phyloP scores from a whole-genome alignment of 2,888 invertebrate species.

The Drosophila testacea region DNA sequence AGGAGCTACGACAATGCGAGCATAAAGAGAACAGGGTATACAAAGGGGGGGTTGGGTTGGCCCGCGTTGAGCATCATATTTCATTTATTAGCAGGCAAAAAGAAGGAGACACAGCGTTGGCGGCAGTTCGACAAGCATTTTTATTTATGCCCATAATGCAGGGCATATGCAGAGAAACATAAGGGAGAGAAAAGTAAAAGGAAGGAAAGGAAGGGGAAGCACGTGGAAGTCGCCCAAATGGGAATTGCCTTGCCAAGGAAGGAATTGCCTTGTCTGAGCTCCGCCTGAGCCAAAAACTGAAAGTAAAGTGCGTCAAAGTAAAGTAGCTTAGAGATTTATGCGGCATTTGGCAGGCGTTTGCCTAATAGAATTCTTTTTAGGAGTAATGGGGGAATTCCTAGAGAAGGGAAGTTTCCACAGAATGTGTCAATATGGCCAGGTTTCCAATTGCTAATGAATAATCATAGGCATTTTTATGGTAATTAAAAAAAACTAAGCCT shows the following conservation, averaged over 20 bases:
- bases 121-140: slow-evolving; percentile 65
- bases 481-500: slow-evolving; percentile 13
- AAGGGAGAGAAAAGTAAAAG: too few relatives aligned
- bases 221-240: slow-evolving; percentile 67
- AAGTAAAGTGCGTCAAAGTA: slow-evolving; percentile 60
- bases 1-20: slow-evolving; percentile 73
- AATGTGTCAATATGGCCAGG: slow-evolving; percentile 59
- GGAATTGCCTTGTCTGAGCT: slow-evolving; percentile 16
- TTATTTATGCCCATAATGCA: slow-evolving; percentile 83
- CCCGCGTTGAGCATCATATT: slow-evolving; percentile 74
- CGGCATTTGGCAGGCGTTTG: slow-evolving; percentile 60
- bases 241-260: slow-evolving; percentile 64
- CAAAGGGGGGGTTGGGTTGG: slow-evolving; percentile 33
- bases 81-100: slow-evolving; percentile 80
- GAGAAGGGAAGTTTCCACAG: slow-evolving; percentile 18
- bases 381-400: not conserved
- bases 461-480: slow-evolving; percentile 1
- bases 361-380: slow-evolving; percentile 59
- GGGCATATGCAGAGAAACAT: slow-evolving; percentile 78
- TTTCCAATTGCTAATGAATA: slow-evolving; percentile 19
- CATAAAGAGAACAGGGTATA: slow-evolving; percentile 12
- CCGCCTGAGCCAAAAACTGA: slow-evolving; percentile 23
- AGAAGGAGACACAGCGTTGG: slow-evolving; percentile 10
- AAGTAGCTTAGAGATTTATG: slow-evolving; percentile 79
- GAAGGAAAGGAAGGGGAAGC: not conserved